Conservation (phyloP, 2,113 vertebrate species). For the Mesoclemmys tuberculata region DNA sequence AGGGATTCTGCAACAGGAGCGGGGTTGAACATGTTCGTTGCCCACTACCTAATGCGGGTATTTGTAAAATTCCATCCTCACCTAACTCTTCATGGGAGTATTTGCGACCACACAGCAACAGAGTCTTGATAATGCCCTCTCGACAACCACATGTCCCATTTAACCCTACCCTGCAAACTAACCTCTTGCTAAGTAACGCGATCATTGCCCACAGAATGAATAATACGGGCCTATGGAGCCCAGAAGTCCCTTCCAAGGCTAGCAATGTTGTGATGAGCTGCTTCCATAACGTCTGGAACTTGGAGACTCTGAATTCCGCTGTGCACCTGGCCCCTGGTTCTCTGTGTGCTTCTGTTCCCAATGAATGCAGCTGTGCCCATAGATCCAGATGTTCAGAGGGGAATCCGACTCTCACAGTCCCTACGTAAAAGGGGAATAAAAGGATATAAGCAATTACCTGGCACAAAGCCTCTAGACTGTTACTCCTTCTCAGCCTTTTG, state of each 20-base stretch:
- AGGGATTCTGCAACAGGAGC: neutral
- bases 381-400: neutral
- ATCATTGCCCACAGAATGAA: neutral
- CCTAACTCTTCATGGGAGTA: neutral
- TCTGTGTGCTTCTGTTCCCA: neutral
- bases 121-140: neutral
- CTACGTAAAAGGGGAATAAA: neutral
- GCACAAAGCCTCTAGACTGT: neutral
- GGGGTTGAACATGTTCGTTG: neutral
- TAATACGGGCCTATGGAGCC: accelerated
- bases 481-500: neutral
- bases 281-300: accelerated
- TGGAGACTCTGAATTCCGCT: neutral
- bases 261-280: neutral
- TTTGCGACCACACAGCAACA: neutral
- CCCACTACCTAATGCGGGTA: neutral
- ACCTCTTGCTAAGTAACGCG: neutral
- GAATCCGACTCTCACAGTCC: neutral
- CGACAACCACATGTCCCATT: neutral
- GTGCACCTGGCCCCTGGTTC: neutral
- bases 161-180: neutral
- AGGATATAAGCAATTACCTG: accelerated
- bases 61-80: accelerated
- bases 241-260: neutral
- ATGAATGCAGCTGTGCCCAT: accelerated